Conservation (phyloP, 2,113 vertebrate genomes). For the Laticauda laticaudata region DNA sequence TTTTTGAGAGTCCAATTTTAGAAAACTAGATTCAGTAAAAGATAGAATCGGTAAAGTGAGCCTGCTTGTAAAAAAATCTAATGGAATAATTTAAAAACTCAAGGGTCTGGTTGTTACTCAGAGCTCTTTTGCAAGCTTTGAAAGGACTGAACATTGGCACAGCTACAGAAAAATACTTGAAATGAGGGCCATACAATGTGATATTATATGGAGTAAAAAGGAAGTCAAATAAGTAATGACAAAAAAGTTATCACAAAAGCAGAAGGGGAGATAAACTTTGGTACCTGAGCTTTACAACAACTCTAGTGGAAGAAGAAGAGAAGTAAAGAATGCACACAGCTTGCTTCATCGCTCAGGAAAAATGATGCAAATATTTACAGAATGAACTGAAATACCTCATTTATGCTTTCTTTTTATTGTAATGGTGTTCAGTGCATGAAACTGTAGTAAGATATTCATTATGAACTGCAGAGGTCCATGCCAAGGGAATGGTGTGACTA, state of each 20-base stretch:
- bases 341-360: background rate
- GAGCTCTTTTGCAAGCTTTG: background rate
- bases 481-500: background rate
- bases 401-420: background rate
- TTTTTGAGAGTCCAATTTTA: background rate
- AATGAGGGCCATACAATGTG: background rate
- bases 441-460: background rate
- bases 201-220: conserved; percentile 1
- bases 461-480: background rate
- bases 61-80: background rate
- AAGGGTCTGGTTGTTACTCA: background rate
- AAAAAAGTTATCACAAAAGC: background rate
- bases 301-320: background rate
- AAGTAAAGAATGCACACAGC: background rate
- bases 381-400: background rate
- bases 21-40: background rate
- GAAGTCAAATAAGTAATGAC: background rate
- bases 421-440: background rate
- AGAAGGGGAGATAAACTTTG: background rate
- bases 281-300: background rate
- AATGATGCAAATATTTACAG: background rate
- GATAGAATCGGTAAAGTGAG: background rate
- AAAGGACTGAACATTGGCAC: background rate
- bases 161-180: background rate
- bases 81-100: background rate